Evolutionary conservation across 2,113 vertebrate genomes (phyloP), one percentile per base, ranked within the genome.

Genomic region (Paedocypris sp.): DNA sequence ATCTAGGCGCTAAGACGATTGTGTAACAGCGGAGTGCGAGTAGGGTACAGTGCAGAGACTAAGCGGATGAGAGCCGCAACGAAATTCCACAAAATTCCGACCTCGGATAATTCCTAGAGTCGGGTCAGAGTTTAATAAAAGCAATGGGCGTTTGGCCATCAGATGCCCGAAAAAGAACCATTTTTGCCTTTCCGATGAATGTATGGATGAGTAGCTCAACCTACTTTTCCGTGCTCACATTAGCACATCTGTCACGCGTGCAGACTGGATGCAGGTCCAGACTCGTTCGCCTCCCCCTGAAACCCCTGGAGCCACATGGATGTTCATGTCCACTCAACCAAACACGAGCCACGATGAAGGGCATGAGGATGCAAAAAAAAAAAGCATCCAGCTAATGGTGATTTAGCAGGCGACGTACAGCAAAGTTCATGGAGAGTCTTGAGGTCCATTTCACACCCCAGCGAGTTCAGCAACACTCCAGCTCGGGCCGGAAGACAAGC

Each of bases 141-240:
- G n/a, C n/a, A n/a, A n/a, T n/a, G n/a, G n/a, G n/a, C n/a, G n/a
- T n/a, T n/a, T n/a, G n/a, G n/a, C n/a, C n/a, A n/a, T n/a, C n/a
- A n/a, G n/a, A n/a, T n/a, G n/a, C n/a, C n/a, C n/a, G n/a, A n/a
- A n/a, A n/a, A n/a, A n/a, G n/a, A n/a, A n/a, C n/a, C n/a, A n/a
- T n/a, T n/a, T n/a, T n/a, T n/a, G n/a, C n/a, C n/a, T n/a, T n/a
- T n/a, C n/a, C n/a, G n/a, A n/a, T n/a, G n/a, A n/a, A n/a, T n/a
- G 47, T 52, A 74, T 69, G 64, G 70, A 76, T 68, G 75, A 82
- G 53, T 69, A 62, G 68, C 74, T 82, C 81, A 83, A 79, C 77
- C 78, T 78, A 80, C 72, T 82, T 81, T 82, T 80, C 71, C 69
- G 62, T 62, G 58, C 65, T 36, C 62, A 67, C 57, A 60, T 69